A percentile compares a stretch with the other conserved stretches of the same genome.
Evolutionary conservation across 2,888 invertebrate genomes (phyloP).

Genomic region (Psylliodes chrysocephalus): DNA sequence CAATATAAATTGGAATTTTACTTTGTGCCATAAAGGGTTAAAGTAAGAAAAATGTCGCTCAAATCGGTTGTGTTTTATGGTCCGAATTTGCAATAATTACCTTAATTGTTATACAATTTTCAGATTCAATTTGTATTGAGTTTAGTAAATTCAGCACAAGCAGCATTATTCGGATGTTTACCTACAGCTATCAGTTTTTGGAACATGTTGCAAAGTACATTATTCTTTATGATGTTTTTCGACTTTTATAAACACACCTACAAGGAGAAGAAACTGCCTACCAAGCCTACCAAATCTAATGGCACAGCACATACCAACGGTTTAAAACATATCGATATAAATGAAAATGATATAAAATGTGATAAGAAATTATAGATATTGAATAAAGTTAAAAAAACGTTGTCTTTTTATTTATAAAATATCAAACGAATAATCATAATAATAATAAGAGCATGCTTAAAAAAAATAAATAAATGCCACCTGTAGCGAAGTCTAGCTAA

Average conservation of each 20-base stretch:
- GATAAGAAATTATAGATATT: neutral
- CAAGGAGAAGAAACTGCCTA: constrained; percentile 7
- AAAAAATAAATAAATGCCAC: no score
- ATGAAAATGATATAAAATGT: neutral
- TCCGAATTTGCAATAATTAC: no score
- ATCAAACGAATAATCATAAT: no score
- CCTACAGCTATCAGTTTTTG: constrained; percentile 1
- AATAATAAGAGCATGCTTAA: no score
- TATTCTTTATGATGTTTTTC: constrained; percentile 23
- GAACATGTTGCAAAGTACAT: constrained; percentile 8
- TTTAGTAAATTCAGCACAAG: neutral
- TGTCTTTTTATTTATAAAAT: no score
- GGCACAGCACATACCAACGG: neutral
- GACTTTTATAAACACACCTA: constrained; percentile 21
- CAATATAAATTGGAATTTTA: no score
- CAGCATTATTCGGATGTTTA: constrained; percentile 15
- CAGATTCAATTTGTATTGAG: constrained; percentile 13
- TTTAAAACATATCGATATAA: neutral
- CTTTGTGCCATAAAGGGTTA: no score
- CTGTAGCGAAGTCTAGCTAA: no score
- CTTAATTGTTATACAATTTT: neutral
- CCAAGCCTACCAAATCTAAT: neutral
- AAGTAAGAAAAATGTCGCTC: no score
- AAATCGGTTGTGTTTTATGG: no score
- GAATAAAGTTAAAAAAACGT: no score